phyloP scores from a whole-genome alignment of 2,888 invertebrate genomes.

The Caenorhabditis uteleia region DNA sequence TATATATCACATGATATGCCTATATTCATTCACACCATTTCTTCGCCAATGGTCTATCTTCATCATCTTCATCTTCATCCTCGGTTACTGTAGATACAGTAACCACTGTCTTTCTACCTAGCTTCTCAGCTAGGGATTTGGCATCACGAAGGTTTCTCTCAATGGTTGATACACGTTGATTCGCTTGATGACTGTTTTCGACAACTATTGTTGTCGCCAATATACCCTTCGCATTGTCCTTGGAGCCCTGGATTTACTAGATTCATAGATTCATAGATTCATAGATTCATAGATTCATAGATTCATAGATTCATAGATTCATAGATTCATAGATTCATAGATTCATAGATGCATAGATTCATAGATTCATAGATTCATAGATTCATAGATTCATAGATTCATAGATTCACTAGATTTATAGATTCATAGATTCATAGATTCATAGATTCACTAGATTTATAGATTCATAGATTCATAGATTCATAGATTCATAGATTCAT shows the following conservation, averaged over 20 bases:
- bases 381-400: slow-evolving; percentile 14
- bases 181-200: slow-evolving; percentile 55
- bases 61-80: not conserved
- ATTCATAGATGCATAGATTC: slow-evolving; percentile 4
- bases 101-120: slow-evolving; percentile 25
- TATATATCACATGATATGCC: too few relatives aligned
- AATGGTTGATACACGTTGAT: slow-evolving; percentile 52
- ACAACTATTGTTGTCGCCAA: slow-evolving; percentile 45
- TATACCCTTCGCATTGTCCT: slow-evolving; percentile 34
- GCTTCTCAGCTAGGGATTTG: slow-evolving; percentile 33
- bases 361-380: not conserved
- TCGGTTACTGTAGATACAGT: too few relatives aligned
- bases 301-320: not conserved
- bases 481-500: slow-evolving; percentile 11
- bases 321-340: slow-evolving; percentile 13
- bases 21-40: slow-evolving; percentile 25
- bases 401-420: too few relatives aligned
- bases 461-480: not conserved
- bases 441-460: slow-evolving; percentile 13
- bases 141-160: slow-evolving; percentile 50
- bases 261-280: not conserved
- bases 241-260: slow-evolving; percentile 26
- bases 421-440: not conserved
- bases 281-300: slow-evolving; percentile 10
- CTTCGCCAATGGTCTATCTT: slow-evolving; percentile 7